phyloP scores from a whole-genome alignment of 2,797 vertebrate genomes.

The Leuciscus waleckii region DNA sequence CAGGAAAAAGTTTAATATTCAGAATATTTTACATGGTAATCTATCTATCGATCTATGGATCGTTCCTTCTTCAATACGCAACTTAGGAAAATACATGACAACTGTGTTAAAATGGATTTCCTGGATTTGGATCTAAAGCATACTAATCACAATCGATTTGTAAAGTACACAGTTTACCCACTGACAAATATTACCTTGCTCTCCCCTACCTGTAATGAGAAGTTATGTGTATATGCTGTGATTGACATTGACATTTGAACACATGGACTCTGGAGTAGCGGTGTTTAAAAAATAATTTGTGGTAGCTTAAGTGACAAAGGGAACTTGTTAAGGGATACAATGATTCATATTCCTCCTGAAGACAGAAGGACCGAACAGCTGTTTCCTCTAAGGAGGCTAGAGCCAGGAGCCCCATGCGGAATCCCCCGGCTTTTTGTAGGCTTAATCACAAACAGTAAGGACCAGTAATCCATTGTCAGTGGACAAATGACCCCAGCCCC shows the following conservation, averaged over 20 bases:
- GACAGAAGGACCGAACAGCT: slow-evolving; percentile 63
- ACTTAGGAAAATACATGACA: neutral
- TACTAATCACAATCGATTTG: neutral
- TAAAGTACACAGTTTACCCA: neutral
- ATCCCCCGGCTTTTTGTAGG: slow-evolving; percentile 53
- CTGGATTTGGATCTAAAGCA: neutral
- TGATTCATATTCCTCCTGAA: slow-evolving; percentile 54
- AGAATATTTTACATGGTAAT: neutral
- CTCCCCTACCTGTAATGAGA: neutral
- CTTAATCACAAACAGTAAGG: slow-evolving; percentile 61
- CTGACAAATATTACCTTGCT: neutral
- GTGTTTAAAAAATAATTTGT: slow-evolving; percentile 56
- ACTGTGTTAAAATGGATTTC: neutral
- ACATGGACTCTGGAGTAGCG: slow-evolving; percentile 9
- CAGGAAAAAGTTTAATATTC: neutral
- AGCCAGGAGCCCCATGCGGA: slow-evolving; percentile 34
- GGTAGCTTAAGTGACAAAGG: slow-evolving; percentile 48
- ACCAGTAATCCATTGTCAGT: slow-evolving; percentile 55
- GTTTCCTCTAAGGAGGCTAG: slow-evolving; percentile 61
- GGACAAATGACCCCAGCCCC: slow-evolving; percentile 60
- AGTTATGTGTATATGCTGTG: slow-evolving; percentile 39
- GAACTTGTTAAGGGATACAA: slow-evolving; percentile 49
- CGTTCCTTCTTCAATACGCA: neutral
- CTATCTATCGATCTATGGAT: no score
- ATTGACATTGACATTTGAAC: slow-evolving; percentile 21